These are phyloP conservation scores for Callyntrura sp. DNA, from an alignment of 2,888 invertebrate genomes.

Conservation along the genomic window DNA sequence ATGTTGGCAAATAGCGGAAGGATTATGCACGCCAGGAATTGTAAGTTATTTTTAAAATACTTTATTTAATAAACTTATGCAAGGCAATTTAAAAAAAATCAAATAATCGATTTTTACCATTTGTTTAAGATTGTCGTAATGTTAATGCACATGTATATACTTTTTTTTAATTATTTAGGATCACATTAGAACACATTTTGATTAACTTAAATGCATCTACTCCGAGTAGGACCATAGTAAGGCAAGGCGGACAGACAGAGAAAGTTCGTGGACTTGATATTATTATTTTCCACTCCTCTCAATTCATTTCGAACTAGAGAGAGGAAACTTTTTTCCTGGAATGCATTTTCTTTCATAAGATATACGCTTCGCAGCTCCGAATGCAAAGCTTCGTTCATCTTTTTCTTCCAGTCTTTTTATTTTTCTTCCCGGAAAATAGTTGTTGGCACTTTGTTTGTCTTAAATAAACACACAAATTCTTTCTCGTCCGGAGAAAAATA, in stretches of 20 bases:
- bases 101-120: too few relatives aligned
- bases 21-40: too few relatives aligned
- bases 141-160: too few relatives aligned
- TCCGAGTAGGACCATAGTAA: too few relatives aligned
- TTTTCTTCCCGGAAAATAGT: constrained; percentile 44
- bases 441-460: constrained; percentile 64
- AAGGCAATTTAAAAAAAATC: too few relatives aligned
- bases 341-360: constrained; percentile 58
- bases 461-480: constrained; percentile 36
- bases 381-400: constrained; percentile 24
- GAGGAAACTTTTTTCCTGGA: constrained; percentile 50
- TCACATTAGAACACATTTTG: too few relatives aligned
- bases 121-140: too few relatives aligned
- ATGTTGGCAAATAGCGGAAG: neutral
- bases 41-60: too few relatives aligned
- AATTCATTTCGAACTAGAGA: constrained; percentile 40
- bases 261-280: neutral
- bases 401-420: constrained; percentile 35
- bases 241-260: too few relatives aligned
- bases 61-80: too few relatives aligned
- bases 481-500: constrained; percentile 33
- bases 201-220: too few relatives aligned
- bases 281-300: constrained; percentile 24
- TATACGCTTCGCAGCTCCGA: neutral
- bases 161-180: too few relatives aligned